Evolutionary conservation across 2,888 invertebrate species (phyloP).

Genomic region (Steinernema hermaphroditum): DNA sequence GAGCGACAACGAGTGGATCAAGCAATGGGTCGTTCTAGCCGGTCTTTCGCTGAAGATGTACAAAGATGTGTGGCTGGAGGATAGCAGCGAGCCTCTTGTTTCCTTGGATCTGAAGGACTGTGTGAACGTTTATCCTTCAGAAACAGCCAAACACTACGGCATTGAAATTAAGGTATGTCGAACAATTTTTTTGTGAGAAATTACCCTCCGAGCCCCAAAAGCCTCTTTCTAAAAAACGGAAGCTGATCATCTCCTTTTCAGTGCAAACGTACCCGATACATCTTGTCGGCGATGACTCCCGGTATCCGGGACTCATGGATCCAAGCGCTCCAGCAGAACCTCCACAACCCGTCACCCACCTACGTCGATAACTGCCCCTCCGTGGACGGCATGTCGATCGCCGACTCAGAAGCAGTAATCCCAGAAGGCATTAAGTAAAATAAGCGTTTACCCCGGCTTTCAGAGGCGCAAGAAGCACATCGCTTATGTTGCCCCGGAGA

Average conservation of each 20-base stretch:
- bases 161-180: conserved; percentile 62
- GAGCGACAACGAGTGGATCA: conserved; percentile 63
- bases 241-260: no score
- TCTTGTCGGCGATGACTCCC: conserved; percentile 66
- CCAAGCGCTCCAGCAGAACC: conserved; percentile 51
- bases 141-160: conserved; percentile 62
- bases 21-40: conserved; percentile 66
- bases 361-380: conserved; percentile 55
- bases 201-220: no score
- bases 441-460: conserved; percentile 14
- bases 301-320: conserved; percentile 67
- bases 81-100: conserved; percentile 56
- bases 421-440: conserved; percentile 32
- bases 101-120: conserved; percentile 63
- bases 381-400: conserved; percentile 55
- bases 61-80: conserved; percentile 66
- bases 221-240: no score
- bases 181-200: no score
- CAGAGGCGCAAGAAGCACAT: conserved; percentile 64
- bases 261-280: conserved; percentile 59
- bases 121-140: conserved; percentile 64
- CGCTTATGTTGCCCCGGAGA: conserved; percentile 67
- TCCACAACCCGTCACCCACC: conserved; percentile 64
- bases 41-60: conserved; percentile 62
- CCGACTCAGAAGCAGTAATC: conserved; percentile 60